Evolutionary conservation across 2,888 invertebrate genomes (phyloP), one percentile per base, ranked within the genome.

Genomic region (Theretra japonica): DNA sequence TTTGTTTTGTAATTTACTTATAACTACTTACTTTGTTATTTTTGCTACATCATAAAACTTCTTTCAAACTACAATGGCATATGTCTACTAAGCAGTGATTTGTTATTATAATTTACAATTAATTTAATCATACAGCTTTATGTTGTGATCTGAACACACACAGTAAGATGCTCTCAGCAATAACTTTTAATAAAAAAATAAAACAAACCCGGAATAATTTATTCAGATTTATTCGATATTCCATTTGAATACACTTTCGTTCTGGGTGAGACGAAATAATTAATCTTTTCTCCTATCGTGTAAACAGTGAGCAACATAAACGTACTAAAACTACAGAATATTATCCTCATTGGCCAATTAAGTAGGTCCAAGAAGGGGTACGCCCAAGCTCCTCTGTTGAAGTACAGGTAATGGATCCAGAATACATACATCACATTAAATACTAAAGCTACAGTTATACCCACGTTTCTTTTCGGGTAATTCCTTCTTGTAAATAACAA

Each of bases 291-390:
- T 5, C 98, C 98, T 23, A 96, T 79, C 58, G 96, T 83, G 87
- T 97, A 98, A 33, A 97, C 91, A 1, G 86, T 82, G n/a, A 95
- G 77, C 4, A 92, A 93, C 57, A 97, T 90, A 0, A 90, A 83
- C n/a, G 96, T 88, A 73, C 96, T 95, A 0, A 90, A 88, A 1
- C 90, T 76, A 81, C 97, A 96, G 90, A 98, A 98, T 3, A 96
- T 86, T n/a, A 96, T 91, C 79, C 97, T 95, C 73, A 96, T 90
- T 0, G 96, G 95, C 83, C 96, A 91, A 82, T 96, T 95, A 65
- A 99, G 88, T 0, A 97, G 96, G 28, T 96, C 95, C 76, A 99
- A 95, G 23, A 99, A 95, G 0, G 99, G 99, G 86, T 99, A 99
- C 0, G 98, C 97, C 98, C 99, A 99, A 59, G 96, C 91, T 58